These are phyloP conservation scores for Nephotettix cincticeps DNA, from an alignment of 1,140 invertebrate genomes.

Conservation along the genomic window DNA sequence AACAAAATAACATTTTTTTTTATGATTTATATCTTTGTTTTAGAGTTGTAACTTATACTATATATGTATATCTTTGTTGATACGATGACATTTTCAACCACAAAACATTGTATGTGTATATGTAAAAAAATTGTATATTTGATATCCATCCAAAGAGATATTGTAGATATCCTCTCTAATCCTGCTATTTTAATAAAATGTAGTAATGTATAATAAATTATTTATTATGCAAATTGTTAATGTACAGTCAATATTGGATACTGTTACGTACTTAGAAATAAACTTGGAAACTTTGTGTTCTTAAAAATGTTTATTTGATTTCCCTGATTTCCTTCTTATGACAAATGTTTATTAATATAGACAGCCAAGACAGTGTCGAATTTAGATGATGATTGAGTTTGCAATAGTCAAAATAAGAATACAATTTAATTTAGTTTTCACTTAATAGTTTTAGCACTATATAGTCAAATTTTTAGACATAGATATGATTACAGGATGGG, in stretches of 20 bases:
- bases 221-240: constrained; percentile 8
- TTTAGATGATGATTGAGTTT: no score
- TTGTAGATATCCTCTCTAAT: constrained; percentile 18
- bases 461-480: no score
- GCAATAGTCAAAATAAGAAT: no score
- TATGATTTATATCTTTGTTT: constrained; percentile 1
- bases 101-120: constrained; percentile 38
- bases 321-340: no score
- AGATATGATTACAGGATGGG: no score
- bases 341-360: no score
- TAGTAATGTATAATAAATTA: constrained; percentile 3
- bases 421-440: no score
- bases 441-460: no score
- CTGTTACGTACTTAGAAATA: constrained; percentile 22
- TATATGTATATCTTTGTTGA: constrained; percentile 45
- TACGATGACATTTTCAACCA: constrained; percentile 47
- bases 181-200: constrained; percentile 15
- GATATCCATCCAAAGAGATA: constrained; percentile 27
- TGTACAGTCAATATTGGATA: constrained; percentile 12
- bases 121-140: constrained; percentile 37
- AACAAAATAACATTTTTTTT: no score
- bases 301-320: no score
- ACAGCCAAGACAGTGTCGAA: no score
- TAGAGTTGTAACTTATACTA: constrained; percentile 16
- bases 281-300: neutral